Evolutionary conservation across 2,888 invertebrate genomes (phyloP).

Genomic region (Subacronicta megacephala): DNA sequence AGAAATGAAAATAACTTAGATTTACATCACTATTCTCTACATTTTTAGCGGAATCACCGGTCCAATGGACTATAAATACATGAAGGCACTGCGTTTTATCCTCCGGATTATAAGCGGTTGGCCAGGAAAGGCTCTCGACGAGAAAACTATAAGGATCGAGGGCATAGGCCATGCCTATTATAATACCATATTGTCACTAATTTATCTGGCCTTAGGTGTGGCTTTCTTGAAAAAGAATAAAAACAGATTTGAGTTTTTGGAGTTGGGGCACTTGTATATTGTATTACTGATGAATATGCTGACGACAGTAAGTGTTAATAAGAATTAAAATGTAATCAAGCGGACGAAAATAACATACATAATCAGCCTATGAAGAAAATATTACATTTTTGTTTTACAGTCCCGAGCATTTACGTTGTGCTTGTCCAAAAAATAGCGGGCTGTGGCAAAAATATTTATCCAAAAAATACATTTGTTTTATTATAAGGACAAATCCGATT

Average conservation of each 20-base stretch:
- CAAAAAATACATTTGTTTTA: slow-evolving; percentile 46
- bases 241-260: slow-evolving; percentile 39
- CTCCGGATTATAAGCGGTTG: slow-evolving; percentile 55
- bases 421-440: slow-evolving; percentile 34
- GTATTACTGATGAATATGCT: slow-evolving; percentile 51
- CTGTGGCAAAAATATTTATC: slow-evolving; percentile 41
- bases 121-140: slow-evolving; percentile 54
- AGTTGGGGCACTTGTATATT: slow-evolving; percentile 52
- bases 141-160: slow-evolving; percentile 39
- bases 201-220: slow-evolving; percentile 37
- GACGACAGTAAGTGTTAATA: slow-evolving; percentile 38
- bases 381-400: slow-evolving; percentile 24
- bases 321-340: too few species aligned
- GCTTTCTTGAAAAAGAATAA: slow-evolving; percentile 43
- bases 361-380: too few species aligned
- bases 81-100: slow-evolving; percentile 44
- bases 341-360: too few species aligned
- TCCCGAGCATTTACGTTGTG: slow-evolving; percentile 41
- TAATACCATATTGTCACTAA: slow-evolving; percentile 40
- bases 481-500: slow-evolving; percentile 45
- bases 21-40: too few species aligned
- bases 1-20: too few species aligned
- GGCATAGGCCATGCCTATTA: slow-evolving; percentile 45
- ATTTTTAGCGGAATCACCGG: slow-evolving; percentile 44
- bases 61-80: slow-evolving; percentile 51